phyloP scores from a whole-genome alignment of 2,888 invertebrate species.

The Holacanthella duospinosa region DNA sequence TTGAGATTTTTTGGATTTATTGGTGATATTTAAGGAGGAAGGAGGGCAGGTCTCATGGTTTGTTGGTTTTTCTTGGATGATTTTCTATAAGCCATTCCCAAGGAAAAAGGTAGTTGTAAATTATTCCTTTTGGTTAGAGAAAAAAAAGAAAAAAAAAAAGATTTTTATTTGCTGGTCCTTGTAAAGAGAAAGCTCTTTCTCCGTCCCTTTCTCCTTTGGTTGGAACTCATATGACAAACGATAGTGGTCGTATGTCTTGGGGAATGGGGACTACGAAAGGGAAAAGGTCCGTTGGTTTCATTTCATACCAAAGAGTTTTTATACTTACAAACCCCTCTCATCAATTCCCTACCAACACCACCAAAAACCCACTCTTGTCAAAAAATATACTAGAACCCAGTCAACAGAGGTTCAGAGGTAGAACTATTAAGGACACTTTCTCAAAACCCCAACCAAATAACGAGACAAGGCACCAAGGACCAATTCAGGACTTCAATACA shows the following conservation, averaged over 20 bases:
- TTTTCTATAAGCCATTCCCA: conserved; percentile 4
- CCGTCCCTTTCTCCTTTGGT: not conserved
- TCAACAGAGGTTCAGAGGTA: no score
- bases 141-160: conserved; percentile 21
- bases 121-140: conserved; percentile 25
- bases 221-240: conserved; percentile 34
- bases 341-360: conserved; percentile 31
- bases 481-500: conserved; percentile 23
- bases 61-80: conserved; percentile 3
- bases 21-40: conserved; percentile 34
- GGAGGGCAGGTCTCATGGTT: conserved; percentile 12
- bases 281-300: conserved; percentile 16
- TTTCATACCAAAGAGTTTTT: conserved; percentile 25
- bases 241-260: conserved; percentile 37
- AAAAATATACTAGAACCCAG: no score
- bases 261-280: conserved; percentile 29
- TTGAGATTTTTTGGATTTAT: conserved; percentile 36
- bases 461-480: conserved; percentile 14
- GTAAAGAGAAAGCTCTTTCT: conserved; percentile 20
- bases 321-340: conserved; percentile 18
- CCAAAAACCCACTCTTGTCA: conserved; percentile 29
- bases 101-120: conserved; percentile 20
- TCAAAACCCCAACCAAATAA: conserved; percentile 9
- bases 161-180: conserved; percentile 14
- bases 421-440: not conserved